Conservation (phyloP, 2,797 vertebrate genomes). For the Pelochelys cantorii region DNA sequence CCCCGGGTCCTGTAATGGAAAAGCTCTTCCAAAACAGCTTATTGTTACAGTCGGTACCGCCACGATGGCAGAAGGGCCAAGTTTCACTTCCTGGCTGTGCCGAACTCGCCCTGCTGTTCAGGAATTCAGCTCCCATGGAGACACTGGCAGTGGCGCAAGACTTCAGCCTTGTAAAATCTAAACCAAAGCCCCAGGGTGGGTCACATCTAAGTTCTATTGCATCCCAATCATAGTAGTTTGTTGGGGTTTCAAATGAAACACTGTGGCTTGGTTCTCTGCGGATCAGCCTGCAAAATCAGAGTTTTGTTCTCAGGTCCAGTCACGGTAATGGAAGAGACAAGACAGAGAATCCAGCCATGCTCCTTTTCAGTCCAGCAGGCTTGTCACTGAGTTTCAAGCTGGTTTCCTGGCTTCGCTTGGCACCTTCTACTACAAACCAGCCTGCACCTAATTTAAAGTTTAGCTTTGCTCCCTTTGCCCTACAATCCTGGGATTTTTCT, state of each 20-base stretch:
- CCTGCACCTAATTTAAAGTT: slow-evolving; percentile 41
- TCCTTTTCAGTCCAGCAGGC: neutral
- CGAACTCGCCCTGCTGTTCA: neutral
- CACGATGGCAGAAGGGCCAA: neutral
- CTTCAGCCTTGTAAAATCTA: neutral
- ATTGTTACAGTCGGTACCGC: neutral
- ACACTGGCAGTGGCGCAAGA: neutral
- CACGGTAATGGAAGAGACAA: neutral
- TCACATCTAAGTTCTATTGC: neutral
- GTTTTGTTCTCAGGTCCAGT: neutral
- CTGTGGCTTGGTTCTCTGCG: neutral
- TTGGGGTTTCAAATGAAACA: neutral
- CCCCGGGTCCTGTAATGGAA: neutral
- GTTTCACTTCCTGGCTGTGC: neutral
- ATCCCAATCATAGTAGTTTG: neutral
- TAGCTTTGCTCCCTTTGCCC: slow-evolving; percentile 62
- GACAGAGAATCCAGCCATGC: too few relatives aligned
- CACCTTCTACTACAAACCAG: slow-evolving; percentile 49
- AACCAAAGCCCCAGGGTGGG: neutral
- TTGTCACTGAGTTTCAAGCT: slow-evolving; percentile 24
- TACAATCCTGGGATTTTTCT: slow-evolving; percentile 55
- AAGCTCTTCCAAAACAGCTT: neutral
- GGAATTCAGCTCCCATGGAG: neutral
- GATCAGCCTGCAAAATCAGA: neutral
- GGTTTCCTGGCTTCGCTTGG: slow-evolving; percentile 44